Base-by-base conservation (phyloP, 2,888 invertebrate species). In the Pecten maximus region DNA sequence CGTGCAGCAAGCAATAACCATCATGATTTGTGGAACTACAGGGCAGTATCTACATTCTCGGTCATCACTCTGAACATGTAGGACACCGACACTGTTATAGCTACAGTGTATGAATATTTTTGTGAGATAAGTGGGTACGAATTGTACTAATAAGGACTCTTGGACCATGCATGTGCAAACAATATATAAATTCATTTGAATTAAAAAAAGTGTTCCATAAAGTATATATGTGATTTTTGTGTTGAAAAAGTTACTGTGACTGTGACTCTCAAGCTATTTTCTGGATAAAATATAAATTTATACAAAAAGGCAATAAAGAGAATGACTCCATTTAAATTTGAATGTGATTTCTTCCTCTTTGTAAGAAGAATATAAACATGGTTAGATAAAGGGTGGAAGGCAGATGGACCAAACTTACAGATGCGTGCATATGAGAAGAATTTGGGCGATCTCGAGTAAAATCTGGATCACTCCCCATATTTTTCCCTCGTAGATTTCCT, bases 391-490 rank as follows among this genome's bases (percentile, higher is more conserved):
- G 74, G 74, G 74, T 74, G 74, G 35, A 60, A 74, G 35, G 74
- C 74, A 35, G 74, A 74, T 74, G 1, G 16, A 35, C 74, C 35
- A 35, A 28, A 74, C 74, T 74, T 74, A 74, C 74, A 74, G 74
- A 74, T 74, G 74, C 74, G 74, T 74, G 74, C 74, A 74, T 74
- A 35, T 74, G 74, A 74, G 74, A 74, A 35, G 74, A 74, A 35
- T 74, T 74, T 74, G 28, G 74, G 28, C 74, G 74, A 74, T 74
- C 74, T 74, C 74, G 74, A 35, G 74, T 35, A 35, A 74, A 35
- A 74, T 74, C 74, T 35, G 74, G 35, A 74, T 74, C 74, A 74
- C 74, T 74, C 74, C 74, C 74, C 74, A 35, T 35, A 35, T 35
- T 74, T 74, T 74, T 74, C 35, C 35, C 35, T 74, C 74, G 35